Conservation (phyloP, 2,113 vertebrate genomes). For the Prietella phreatophila region DNA sequence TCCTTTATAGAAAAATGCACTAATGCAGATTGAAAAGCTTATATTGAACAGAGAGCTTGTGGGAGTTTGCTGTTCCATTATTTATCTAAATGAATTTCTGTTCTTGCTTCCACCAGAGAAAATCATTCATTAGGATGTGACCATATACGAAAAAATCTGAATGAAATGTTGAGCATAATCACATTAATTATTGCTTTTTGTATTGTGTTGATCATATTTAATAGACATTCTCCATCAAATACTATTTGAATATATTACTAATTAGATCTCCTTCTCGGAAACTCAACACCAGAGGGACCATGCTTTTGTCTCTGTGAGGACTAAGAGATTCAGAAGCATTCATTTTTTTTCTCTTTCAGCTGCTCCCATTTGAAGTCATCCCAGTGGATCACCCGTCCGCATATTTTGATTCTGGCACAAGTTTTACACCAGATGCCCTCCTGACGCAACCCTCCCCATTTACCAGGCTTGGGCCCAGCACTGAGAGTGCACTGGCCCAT, state of each 20-base stretch:
- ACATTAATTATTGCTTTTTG: background rate
- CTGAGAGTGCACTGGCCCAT: too few relatives aligned
- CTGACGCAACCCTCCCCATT: too few relatives aligned
- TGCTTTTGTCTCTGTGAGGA: background rate
- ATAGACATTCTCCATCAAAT: background rate
- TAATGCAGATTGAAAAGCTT: background rate
- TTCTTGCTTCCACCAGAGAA: background rate
- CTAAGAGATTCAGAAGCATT: conserved; percentile 11
- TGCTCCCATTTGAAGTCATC: too few relatives aligned
- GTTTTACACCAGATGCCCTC: too few relatives aligned
- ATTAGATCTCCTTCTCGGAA: background rate
- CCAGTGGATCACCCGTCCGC: too few relatives aligned
- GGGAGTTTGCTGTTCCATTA: background rate
- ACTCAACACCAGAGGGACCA: background rate
- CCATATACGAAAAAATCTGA: background rate
- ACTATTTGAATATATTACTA: background rate
- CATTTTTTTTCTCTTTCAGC: too few relatives aligned
- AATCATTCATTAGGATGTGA: background rate
- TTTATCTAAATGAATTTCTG: conserved; percentile 10
- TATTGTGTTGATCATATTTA: background rate
- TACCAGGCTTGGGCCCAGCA: too few relatives aligned
- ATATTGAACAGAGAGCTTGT: background rate
- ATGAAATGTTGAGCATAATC: background rate
- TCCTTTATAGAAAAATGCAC: background rate
- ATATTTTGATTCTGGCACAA: too few relatives aligned